phyloP scores from a whole-genome alignment of 2,113 vertebrate species.

The Apistogramma diplotaenia region DNA sequence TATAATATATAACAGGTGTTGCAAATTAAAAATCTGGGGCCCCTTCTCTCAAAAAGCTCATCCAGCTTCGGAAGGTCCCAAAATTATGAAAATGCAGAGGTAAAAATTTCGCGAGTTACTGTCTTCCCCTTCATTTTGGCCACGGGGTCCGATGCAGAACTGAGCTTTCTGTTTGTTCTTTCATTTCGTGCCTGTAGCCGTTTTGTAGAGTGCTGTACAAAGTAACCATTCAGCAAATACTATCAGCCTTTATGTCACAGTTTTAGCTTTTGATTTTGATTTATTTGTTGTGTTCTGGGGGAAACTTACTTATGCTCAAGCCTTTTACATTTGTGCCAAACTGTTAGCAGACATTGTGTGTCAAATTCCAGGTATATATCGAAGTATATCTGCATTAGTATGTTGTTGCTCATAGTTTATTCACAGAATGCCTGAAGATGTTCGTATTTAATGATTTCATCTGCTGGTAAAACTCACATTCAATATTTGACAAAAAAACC shows the following conservation, averaged over 20 bases:
- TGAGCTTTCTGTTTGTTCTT: slow-evolving; percentile 32
- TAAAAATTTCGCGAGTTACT: not conserved
- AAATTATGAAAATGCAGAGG: slow-evolving; percentile 5
- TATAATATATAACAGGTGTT: not conserved
- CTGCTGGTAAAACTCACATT: slow-evolving; percentile 13
- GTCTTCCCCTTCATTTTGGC: slow-evolving; percentile 47
- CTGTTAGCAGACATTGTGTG: slow-evolving; percentile 71
- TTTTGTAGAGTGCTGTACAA: slow-evolving; percentile 76
- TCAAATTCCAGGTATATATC: slow-evolving; percentile 50
- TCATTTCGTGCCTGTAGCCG: slow-evolving; percentile 75
- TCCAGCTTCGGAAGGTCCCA: not conserved
- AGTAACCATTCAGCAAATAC: slow-evolving; percentile 69
- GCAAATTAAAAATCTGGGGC: not conserved
- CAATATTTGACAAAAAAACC: not conserved
- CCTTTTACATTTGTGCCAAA: slow-evolving; percentile 82
- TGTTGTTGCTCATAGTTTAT: slow-evolving; percentile 46
- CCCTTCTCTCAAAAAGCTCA: not conserved
- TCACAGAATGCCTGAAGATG: slow-evolving; percentile 54
- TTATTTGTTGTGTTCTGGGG: slow-evolving; percentile 55
- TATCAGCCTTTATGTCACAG: slow-evolving; percentile 65
- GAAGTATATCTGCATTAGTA: slow-evolving; percentile 58
- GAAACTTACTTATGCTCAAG: slow-evolving; percentile 58
- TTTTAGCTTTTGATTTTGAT: slow-evolving; percentile 73
- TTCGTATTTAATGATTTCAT: slow-evolving; percentile 25
- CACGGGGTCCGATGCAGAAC: slow-evolving; percentile 46